These are phyloP conservation scores for Laterallus jamaicensis DNA, from an alignment of 2,113 vertebrate genomes.

Conservation along the genomic window DNA sequence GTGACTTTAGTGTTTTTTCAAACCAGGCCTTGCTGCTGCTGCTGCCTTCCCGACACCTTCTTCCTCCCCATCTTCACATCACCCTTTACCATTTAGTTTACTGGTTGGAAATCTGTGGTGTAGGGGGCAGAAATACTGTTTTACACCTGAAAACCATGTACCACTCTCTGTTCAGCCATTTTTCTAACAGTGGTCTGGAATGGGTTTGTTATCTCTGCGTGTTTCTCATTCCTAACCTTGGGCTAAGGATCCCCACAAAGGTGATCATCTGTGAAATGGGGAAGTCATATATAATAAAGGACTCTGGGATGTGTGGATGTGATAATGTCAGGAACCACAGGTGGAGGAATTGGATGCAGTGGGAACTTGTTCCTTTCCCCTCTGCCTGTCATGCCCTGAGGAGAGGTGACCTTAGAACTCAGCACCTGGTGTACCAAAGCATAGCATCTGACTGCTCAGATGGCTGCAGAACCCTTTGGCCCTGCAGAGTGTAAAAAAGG, in stretches of 20 bases:
- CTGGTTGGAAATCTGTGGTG: not conserved
- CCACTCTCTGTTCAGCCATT: not conserved
- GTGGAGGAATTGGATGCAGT: not conserved
- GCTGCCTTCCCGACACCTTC: not conserved
- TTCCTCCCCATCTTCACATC: not conserved
- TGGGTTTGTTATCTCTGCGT: not conserved
- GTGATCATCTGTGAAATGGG: accelerated
- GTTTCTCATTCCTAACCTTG: not conserved
- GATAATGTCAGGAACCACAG: not conserved
- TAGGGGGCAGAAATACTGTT: not conserved
- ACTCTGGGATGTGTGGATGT: not conserved
- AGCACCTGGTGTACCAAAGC: accelerated
- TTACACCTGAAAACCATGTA: not conserved
- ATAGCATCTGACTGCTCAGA: accelerated
- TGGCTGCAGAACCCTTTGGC: not conserved
- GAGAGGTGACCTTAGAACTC: not conserved
- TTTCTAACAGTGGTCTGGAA: not conserved
- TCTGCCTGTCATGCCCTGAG: accelerated
- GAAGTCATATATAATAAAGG: not conserved
- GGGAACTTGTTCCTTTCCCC: not conserved
- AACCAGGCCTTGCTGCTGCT: not conserved
- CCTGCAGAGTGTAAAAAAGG: not conserved
- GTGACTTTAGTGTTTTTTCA: not conserved
- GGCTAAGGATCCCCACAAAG: not conserved
- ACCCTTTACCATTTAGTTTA: not conserved